Evolutionary conservation across 2,113 vertebrate species (phyloP).

Genomic region (Bubalus kerabau): DNA sequence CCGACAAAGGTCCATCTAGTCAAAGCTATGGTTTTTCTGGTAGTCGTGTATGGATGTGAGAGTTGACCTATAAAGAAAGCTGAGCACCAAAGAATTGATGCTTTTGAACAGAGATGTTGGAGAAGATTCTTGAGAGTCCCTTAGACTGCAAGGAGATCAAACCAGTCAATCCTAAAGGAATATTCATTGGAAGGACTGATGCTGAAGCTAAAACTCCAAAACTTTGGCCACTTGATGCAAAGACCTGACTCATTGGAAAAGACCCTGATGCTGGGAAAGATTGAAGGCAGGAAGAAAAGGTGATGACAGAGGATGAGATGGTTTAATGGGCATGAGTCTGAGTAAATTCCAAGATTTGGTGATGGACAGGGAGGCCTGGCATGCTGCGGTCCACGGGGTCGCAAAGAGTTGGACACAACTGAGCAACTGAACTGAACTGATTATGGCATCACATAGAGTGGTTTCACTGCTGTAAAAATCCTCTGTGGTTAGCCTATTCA

Average conservation of each 20-base stretch:
- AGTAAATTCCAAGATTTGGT: not conserved
- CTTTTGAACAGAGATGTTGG: not conserved
- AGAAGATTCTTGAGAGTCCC: not conserved
- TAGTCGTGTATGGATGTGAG: not conserved
- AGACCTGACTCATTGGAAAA: not conserved
- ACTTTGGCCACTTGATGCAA: not conserved
- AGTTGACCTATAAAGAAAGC: not conserved
- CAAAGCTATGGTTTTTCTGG: not conserved
- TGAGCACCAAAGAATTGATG: not conserved
- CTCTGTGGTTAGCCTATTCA: not conserved
- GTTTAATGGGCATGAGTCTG: not conserved
- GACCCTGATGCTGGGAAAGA: not conserved
- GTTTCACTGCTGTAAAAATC: not conserved
- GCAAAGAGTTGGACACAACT: not conserved
- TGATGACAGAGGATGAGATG: not conserved
- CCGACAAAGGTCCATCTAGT: not conserved
- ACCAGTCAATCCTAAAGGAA: not conserved
- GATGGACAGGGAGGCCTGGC: not conserved
- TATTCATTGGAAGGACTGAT: not conserved
- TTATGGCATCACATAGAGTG: not conserved
- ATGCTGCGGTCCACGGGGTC: fast-evolving
- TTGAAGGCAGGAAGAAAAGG: not conserved
- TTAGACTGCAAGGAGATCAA: not conserved
- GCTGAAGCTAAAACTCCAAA: not conserved
- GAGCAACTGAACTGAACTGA: not conserved